Evolutionary conservation across 2,888 invertebrate genomes (phyloP).

Genomic region (Acleris holmiana): DNA sequence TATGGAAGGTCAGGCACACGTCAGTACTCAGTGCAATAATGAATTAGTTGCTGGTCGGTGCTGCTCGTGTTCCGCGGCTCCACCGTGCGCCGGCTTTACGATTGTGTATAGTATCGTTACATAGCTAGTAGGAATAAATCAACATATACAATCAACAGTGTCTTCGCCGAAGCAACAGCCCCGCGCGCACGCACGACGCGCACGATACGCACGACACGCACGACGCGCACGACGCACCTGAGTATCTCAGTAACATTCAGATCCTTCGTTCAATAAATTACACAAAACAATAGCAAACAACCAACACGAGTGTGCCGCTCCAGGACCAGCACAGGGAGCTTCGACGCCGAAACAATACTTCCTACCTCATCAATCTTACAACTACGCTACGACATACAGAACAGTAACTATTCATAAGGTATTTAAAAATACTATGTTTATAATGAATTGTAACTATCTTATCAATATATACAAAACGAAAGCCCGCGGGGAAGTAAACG

Average conservation of each 20-base stretch:
- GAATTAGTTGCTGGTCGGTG: too few species aligned
- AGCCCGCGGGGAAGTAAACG: background rate
- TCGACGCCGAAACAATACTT: background rate
- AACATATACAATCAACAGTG: slow-evolving; percentile 26
- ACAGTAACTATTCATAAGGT: slow-evolving; percentile 13
- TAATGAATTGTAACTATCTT: slow-evolving; percentile 18
- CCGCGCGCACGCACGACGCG: too few species aligned
- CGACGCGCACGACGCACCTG: too few species aligned
- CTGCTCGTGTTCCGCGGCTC: too few species aligned
- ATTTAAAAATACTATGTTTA: slow-evolving; percentile 24
- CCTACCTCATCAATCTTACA: background rate
- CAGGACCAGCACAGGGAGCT: background rate
- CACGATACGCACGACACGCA: too few species aligned
- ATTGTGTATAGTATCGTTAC: slow-evolving; percentile 16
- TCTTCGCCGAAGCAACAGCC: background rate
- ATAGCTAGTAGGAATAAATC: slow-evolving; percentile 27
- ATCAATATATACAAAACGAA: slow-evolving; percentile 29
- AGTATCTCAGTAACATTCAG: slow-evolving; percentile 5
- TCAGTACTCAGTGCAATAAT: too few species aligned
- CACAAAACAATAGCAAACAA: background rate
- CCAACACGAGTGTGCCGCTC: background rate
- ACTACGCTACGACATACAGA: slow-evolving; percentile 11
- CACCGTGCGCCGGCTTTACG: too few species aligned
- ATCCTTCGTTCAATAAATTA: slow-evolving; percentile 8
- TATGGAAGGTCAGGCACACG: too few species aligned